Conservation (phyloP, 2,888 invertebrate species). For the Acleris emargana region DNA sequence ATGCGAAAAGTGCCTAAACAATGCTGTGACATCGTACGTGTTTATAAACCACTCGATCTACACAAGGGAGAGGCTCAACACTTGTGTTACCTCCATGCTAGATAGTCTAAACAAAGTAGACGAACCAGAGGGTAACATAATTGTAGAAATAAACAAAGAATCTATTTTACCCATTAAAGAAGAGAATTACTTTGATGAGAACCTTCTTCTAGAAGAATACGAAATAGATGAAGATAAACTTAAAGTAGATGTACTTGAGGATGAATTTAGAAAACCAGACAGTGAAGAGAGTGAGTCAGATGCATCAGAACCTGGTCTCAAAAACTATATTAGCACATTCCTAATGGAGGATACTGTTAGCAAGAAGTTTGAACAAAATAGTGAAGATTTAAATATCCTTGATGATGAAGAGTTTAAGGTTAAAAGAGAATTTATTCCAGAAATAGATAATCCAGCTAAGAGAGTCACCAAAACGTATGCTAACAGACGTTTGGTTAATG, state of each 20-base stretch:
- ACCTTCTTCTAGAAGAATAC: slow-evolving; percentile 46
- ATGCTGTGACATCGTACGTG: slow-evolving; percentile 64
- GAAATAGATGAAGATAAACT: slow-evolving; percentile 54
- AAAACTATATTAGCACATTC: slow-evolving; percentile 23
- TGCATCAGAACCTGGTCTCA: slow-evolving; percentile 37
- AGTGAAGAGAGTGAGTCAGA: slow-evolving; percentile 49
- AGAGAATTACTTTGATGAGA: slow-evolving; percentile 48
- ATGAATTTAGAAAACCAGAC: slow-evolving; percentile 69
- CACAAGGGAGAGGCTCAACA: slow-evolving; percentile 59
- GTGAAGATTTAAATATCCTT: slow-evolving; percentile 17
- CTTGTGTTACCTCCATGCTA: slow-evolving; percentile 62
- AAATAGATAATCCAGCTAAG: slow-evolving; percentile 48
- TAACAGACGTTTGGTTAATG: slow-evolving; percentile 57
- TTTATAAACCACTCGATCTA: slow-evolving; percentile 62
- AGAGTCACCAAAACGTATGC: slow-evolving; percentile 53
- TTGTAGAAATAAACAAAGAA: slow-evolving; percentile 63
- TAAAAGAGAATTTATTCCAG: not conserved
- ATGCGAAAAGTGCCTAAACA: slow-evolving; percentile 68
- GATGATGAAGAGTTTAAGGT: slow-evolving; percentile 10
- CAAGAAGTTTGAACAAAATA: slow-evolving; percentile 3
- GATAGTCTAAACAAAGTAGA: slow-evolving; percentile 51
- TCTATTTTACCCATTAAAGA: slow-evolving; percentile 57
- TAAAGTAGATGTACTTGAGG: slow-evolving; percentile 70
- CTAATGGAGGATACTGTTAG: slow-evolving; percentile 18
- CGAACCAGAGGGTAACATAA: slow-evolving; percentile 54